These are phyloP conservation scores for Polypedilum vanderplanki DNA, from an alignment of 1,140 invertebrate genomes.

Conservation along the genomic window DNA sequence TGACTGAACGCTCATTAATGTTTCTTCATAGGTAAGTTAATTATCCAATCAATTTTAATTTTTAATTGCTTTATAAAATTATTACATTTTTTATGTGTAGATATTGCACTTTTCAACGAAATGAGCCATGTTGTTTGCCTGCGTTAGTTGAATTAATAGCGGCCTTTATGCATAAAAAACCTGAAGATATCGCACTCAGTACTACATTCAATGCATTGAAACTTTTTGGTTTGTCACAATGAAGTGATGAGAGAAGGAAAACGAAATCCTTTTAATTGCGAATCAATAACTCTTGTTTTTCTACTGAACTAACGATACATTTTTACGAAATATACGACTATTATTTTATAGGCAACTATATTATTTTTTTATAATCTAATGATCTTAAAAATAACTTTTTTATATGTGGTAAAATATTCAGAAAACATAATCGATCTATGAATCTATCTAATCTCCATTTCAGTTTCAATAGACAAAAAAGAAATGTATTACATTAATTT, in stretches of 20 bases:
- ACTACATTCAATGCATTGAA: constrained; percentile 91
- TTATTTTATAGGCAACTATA: not conserved
- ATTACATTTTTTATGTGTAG: constrained; percentile 42
- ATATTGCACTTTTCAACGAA: constrained; percentile 92
- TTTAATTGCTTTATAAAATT: not conserved
- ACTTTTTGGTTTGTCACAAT: constrained; percentile 80
- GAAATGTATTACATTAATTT: not conserved
- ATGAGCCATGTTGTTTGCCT: constrained; percentile 89
- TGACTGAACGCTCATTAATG: constrained; percentile 68
- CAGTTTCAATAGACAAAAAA: not conserved
- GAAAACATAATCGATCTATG: not conserved
- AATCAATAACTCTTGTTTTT: not conserved
- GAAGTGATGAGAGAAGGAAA: constrained; percentile 32
- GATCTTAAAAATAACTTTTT: not conserved
- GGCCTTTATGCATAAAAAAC: constrained; percentile 75
- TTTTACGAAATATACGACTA: not conserved
- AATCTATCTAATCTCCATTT: constrained; percentile 9
- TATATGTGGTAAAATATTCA: not conserved
- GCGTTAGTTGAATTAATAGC: constrained; percentile 91
- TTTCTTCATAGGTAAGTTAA: constrained; percentile 41
- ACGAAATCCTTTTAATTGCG: not conserved
- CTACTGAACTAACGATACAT: not conserved
- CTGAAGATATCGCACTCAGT: constrained; percentile 84
- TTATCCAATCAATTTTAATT: not conserved
- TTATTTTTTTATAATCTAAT: not conserved